Evolutionary conservation across 2,888 invertebrate species (phyloP).

Genomic region (Ophioninae sp.): DNA sequence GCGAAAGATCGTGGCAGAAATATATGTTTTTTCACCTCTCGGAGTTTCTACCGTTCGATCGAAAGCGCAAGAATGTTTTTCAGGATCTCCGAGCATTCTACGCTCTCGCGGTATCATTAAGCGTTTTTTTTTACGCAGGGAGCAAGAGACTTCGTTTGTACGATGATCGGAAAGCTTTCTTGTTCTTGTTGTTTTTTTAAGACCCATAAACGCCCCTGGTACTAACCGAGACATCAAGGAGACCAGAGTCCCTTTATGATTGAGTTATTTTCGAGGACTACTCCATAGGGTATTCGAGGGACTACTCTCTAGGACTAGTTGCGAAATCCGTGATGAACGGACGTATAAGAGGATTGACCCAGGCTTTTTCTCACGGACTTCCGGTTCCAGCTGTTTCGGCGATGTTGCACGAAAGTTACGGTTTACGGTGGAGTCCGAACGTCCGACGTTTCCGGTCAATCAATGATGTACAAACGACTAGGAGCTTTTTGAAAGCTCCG

Average conservation of each 20-base stretch:
- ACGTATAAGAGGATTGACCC: not conserved
- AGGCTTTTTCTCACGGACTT: slow-evolving; percentile 1
- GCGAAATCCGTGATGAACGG: slow-evolving; percentile 5
- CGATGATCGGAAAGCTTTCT: too few species aligned
- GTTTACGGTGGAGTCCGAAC: slow-evolving; percentile 49
- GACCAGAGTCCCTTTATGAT: not conserved
- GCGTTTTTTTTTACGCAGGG: not conserved
- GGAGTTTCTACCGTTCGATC: slow-evolving; percentile 27
- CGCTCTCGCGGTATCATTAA: not conserved
- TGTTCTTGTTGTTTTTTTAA: too few species aligned
- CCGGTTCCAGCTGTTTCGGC: not conserved
- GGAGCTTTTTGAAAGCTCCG: slow-evolving; percentile 34
- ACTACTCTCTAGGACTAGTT: not conserved
- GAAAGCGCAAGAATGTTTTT: slow-evolving; percentile 33
- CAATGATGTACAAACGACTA: slow-evolving; percentile 74
- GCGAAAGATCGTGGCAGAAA: slow-evolving; percentile 37
- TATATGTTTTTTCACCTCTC: slow-evolving; percentile 27
- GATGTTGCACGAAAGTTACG: not conserved
- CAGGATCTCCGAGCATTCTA: slow-evolving; percentile 32
- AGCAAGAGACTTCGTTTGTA: too few species aligned
- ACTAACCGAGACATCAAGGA: too few species aligned
- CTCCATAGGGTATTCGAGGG: not conserved
- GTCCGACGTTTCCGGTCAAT: slow-evolving; percentile 72
- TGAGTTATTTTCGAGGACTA: not conserved
- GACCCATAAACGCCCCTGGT: too few species aligned